Percentiles rank a stretch among this genome's conserved stretches.
phyloP scores from a whole-genome alignment of 2,113 vertebrate genomes.

The Falco punctatus region DNA sequence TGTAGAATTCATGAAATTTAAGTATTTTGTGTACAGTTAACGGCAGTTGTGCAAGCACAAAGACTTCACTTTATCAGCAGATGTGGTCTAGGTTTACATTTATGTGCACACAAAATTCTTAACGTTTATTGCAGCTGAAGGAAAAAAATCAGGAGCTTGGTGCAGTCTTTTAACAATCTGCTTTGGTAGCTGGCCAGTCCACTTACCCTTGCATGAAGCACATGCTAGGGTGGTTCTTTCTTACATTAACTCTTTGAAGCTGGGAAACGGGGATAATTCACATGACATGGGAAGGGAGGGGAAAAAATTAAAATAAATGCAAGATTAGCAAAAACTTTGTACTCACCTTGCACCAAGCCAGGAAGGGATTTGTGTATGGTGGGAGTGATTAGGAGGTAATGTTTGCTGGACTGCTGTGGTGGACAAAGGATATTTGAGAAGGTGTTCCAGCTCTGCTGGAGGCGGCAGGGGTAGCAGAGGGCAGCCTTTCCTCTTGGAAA shows the following conservation, averaged over 20 bases:
- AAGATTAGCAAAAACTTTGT: background rate
- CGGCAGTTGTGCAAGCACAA: conserved; percentile 26
- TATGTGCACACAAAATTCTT: background rate
- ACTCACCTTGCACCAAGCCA: background rate
- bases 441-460: background rate
- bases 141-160: background rate
- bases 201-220: conserved; percentile 18
- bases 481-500: background rate
- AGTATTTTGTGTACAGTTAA: conserved; percentile 46
- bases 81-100: conserved; percentile 42
- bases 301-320: background rate
- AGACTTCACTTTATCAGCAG: conserved; percentile 63
- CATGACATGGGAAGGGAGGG: rapidly evolving
- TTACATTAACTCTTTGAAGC: conserved; percentile 36
- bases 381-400: background rate
- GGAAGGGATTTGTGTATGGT: background rate
- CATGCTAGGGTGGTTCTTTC: background rate
- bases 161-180: conserved; percentile 41
- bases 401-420: background rate
- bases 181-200: conserved; percentile 43
- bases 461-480: background rate
- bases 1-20: conserved; percentile 37
- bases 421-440: background rate
- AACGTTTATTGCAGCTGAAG: background rate
- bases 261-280: background rate